Base-by-base conservation (phyloP, 1,140 invertebrate species). In the Drosophila guanche region DNA sequence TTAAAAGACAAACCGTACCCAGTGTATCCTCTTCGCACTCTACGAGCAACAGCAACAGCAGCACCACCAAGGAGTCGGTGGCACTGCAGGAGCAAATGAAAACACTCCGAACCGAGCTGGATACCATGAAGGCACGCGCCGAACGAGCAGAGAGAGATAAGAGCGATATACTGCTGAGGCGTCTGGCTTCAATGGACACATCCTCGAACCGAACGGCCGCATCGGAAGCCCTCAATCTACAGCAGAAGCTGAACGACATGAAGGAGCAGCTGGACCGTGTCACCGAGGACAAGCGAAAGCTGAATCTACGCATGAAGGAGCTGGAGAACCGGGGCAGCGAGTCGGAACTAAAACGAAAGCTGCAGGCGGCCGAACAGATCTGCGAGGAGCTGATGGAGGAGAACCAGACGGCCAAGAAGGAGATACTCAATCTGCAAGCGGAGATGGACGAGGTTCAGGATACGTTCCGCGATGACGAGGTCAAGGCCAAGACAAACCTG, bases 401-500 rank as follows among this genome's bases (percentile, higher is more conserved):
- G 92, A 99, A 99, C 92, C 96, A 98, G 89, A 95, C 97, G 48
- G 96, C 99, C 92, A 98, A 98, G 86, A 96, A 97, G 75, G 98
- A 99, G 91, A 95, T 99, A 16, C 92, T 96, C 51, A 97, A 98
- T 80, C 93, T 99, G 81, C 97, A 98, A 88, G 96, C 98, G 59
- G 98, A 99, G 93, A 98, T 99, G 92, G 98, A 99, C 89, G 98
- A 99, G 92, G 96, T 99, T 95, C 98, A 99, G 91, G 97, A 99
- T 91, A 98, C 97, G 90, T 99, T 99, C 92, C 95, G 97, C 72
- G 98, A 99, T 91, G 98, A 99, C 80, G 98, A 99, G 93, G 97
- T 97, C 12, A 97, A 99, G 79, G 98, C 99, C 92, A 99, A 99
- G 91, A 95, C 97, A n/a, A 97, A 96, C 61, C 90, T 99, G 41